A percentile compares a stretch with the other conserved stretches of the same genome.
phyloP scores from a whole-genome alignment of 2,797 vertebrate species.

The Crypturellus tataupa region DNA sequence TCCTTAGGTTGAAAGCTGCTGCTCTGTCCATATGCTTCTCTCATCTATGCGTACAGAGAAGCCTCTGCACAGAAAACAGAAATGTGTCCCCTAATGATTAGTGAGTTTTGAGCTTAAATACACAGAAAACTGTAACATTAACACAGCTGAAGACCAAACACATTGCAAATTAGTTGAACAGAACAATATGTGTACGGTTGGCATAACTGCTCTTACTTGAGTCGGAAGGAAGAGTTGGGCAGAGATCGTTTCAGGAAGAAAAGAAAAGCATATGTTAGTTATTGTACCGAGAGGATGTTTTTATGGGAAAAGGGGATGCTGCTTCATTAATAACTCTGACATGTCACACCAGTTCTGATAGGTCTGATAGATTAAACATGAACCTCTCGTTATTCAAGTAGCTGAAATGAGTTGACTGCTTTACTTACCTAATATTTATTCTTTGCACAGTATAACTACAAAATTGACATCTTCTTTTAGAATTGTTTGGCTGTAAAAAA shows the following conservation, averaged over 20 bases:
- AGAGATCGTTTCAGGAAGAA: constrained; percentile 65
- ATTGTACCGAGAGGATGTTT: constrained; percentile 79
- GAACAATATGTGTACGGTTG: constrained; percentile 49
- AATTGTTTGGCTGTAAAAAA: constrained; percentile 84
- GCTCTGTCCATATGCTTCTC: background rate
- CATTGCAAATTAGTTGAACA: constrained; percentile 66
- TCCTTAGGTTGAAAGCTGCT: background rate
- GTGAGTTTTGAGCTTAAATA: background rate
- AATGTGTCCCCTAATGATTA: background rate
- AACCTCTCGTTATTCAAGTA: constrained; percentile 78
- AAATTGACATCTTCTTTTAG: constrained; percentile 86
- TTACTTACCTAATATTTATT: constrained; percentile 80
- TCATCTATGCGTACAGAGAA: background rate
- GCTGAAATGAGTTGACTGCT: constrained; percentile 72
- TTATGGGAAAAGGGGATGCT: constrained; percentile 75
- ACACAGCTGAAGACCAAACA: constrained; percentile 6
- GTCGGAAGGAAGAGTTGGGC: constrained; percentile 66
- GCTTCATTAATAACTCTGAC: constrained; percentile 80
- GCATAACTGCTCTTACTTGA: constrained; percentile 57
- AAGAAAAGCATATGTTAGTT: constrained; percentile 79
- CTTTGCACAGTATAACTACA: constrained; percentile 75
- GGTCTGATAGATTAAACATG: constrained; percentile 83
- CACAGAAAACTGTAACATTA: background rate
- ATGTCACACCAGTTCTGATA: constrained; percentile 70
- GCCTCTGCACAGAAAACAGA: background rate